Conservation (phyloP, 2,113 vertebrate genomes). For the Hippocampus comes region DNA sequence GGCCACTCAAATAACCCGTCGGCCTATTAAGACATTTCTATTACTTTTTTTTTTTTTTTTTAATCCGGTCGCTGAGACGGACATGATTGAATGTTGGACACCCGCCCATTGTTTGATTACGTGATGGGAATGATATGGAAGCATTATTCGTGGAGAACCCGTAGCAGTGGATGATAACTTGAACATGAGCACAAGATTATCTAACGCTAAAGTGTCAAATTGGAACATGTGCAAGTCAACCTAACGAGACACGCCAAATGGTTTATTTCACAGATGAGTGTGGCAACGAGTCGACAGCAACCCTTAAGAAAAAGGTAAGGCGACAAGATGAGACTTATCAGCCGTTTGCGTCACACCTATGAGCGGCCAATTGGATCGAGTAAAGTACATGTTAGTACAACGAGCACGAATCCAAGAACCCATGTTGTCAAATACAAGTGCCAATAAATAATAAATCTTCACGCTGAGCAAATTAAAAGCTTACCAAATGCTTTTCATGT, state of each 20-base stretch:
- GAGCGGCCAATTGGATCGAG: not conserved
- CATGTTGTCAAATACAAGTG: no score
- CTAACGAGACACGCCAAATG: not conserved
- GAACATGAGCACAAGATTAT: not conserved
- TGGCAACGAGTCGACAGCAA: not conserved
- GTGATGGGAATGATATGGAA: not conserved
- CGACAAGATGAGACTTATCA: not conserved
- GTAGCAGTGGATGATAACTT: not conserved
- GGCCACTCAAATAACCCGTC: conserved; percentile 5
- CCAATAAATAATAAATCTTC: not conserved
- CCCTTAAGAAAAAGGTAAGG: not conserved
- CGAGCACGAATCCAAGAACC: no score
- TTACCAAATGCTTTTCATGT: not conserved
- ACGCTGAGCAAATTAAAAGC: not conserved
- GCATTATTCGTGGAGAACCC: not conserved
- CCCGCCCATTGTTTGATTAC: not conserved
- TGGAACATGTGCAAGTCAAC: not conserved
- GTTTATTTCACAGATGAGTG: not conserved
- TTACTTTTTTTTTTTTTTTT: not conserved
- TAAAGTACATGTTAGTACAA: not conserved
- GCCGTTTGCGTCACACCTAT: not conserved
- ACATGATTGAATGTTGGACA: not conserved
- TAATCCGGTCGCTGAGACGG: not conserved
- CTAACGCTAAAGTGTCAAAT: not conserved
- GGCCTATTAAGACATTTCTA: conserved; percentile 5